Base-by-base conservation (phyloP, 2,888 invertebrate genomes). In the Orthonychiurus folsomi region DNA sequence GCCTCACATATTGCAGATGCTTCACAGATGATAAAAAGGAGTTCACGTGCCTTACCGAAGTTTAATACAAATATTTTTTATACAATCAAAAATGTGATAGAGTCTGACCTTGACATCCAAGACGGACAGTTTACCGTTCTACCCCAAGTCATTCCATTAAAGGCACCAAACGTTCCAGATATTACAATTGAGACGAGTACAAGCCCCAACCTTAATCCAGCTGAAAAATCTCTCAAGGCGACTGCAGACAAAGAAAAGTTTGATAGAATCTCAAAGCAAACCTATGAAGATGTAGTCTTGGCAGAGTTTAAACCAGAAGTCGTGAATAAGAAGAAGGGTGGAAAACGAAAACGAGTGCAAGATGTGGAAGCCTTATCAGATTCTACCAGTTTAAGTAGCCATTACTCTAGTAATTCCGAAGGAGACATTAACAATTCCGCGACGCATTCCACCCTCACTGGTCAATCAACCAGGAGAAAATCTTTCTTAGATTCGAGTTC, bases 211-310 rank as follows among this genome's bases (percentile, higher is more conserved):
- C 5, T 5, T 24, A 3, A 3, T 3, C 3, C 27, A 3, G n/a
- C 5, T 5, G 60, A 50, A 15, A 24, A 23, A 21, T 26, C 47
- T 1, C 21, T 56, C 3, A 50, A 55, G 2, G 9, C 54, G 3
- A n/a, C 48, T n/a, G 47, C 37, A 12, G 18, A 18, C 2, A 20
- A 59, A 15, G 55, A 59, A 26, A 62, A 62, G 47, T 70, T 69
- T 50, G 66, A 65, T 5, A 85, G 85, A 76, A 88, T 89, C 58
- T 83, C 86, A 69, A 83, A 85, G 76, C 83, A 84, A 79, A 84
- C 85, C 66, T 87, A 83, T 68, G 87, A 87, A 69, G 85, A 85
- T 61, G 84, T 86, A 56, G 76, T 85, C 15, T 82, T 85, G 1
- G 47, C 47, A 48, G 12, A 27, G 1, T 57, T 60, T 20, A 58